Evolutionary conservation across 2,797 vertebrate species (phyloP).

Genomic region (Pangasius sanitwongsei): DNA sequence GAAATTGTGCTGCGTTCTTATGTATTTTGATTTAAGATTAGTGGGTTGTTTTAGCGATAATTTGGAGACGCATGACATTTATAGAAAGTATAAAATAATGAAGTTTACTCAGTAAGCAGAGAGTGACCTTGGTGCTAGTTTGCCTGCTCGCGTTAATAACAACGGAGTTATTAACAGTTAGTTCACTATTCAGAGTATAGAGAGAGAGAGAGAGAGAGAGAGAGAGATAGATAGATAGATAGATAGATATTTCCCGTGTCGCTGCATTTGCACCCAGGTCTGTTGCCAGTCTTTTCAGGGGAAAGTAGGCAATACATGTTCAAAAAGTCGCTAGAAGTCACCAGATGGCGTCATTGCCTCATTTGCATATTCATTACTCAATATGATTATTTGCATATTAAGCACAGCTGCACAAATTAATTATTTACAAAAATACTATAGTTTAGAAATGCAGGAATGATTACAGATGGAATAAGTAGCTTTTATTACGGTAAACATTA

Average conservation of each 20-base stretch:
- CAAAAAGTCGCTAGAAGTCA: neutral
- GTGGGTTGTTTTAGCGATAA: neutral
- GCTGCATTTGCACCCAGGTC: neutral
- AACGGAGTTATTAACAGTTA: neutral
- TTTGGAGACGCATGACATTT: neutral
- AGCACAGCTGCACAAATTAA: neutral
- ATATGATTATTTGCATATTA: neutral
- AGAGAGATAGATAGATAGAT: too few relatives aligned
- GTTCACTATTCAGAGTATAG: neutral
- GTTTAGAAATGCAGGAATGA: neutral
- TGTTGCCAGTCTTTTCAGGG: neutral
- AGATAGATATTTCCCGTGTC: neutral
- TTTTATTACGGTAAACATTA: too few relatives aligned
- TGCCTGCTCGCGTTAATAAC: too few relatives aligned
- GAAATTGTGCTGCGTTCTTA: too few relatives aligned
- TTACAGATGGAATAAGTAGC: neutral
- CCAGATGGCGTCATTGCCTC: neutral
- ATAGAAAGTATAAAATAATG: too few relatives aligned
- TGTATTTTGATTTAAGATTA: neutral
- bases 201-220: too few relatives aligned
- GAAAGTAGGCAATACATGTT: too few relatives aligned
- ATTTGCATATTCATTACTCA: neutral
- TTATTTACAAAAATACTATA: neutral
- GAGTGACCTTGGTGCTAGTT: slow-evolving; percentile 19
- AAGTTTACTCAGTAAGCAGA: neutral